Evolutionary conservation across 2,797 vertebrate genomes (phyloP).

Genomic region (Lacerta agilis): DNA sequence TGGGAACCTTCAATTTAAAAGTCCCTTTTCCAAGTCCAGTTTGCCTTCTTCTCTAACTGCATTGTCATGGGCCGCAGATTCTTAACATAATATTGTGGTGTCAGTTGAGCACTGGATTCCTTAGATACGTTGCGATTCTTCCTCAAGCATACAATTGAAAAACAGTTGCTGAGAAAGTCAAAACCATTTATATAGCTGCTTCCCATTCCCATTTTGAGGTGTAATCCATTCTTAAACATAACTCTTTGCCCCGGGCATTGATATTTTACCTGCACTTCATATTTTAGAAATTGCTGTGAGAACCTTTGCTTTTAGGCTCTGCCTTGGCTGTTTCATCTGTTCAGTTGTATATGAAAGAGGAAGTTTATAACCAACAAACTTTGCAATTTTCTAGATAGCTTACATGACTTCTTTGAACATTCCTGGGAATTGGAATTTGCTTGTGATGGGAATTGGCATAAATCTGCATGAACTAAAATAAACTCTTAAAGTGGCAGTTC

Average conservation of each 20-base stretch:
- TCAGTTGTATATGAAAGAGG: not conserved
- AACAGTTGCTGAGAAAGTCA: not conserved
- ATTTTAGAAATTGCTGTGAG: not conserved
- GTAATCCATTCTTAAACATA: not conserved
- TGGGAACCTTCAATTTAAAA: not conserved
- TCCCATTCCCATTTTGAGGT: not conserved
- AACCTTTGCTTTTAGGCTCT: not conserved
- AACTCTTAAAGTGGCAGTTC: not conserved
- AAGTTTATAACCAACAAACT: not conserved
- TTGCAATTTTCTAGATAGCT: not conserved
- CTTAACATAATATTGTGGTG: not conserved
- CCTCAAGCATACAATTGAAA: not conserved
- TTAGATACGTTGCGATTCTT: not conserved
- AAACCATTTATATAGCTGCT: not conserved
- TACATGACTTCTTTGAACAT: not conserved
- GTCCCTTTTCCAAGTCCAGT: not conserved
- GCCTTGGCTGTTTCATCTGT: not conserved
- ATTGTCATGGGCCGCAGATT: not conserved
- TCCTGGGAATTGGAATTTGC: not conserved
- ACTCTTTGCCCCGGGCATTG: not conserved
- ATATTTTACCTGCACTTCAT: not conserved
- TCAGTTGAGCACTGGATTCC: not conserved
- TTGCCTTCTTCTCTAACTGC: not conserved
- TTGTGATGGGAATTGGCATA: not conserved
- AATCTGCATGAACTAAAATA: constrained; percentile 12